Evolutionary conservation across 2,113 vertebrate species (phyloP).

Genomic region (Orycteropus afer): DNA sequence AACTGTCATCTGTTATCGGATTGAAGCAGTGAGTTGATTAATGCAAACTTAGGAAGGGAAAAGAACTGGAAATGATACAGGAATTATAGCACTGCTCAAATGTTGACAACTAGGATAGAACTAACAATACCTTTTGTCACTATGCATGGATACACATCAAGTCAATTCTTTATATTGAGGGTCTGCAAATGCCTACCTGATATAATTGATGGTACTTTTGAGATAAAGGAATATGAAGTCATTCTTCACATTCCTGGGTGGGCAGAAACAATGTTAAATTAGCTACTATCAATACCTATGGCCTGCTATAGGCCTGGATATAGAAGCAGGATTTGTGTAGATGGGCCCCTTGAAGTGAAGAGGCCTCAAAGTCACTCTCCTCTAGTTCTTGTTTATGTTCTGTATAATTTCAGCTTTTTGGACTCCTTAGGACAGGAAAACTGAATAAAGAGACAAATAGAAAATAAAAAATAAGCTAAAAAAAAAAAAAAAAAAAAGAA

Average conservation of each 20-base stretch:
- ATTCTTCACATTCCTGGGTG: background rate
- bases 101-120: background rate
- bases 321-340: background rate
- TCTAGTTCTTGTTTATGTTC: background rate
- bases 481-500: conserved; percentile 68
- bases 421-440: conserved; percentile 79
- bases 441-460: conserved; percentile 72
- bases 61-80: background rate
- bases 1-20: background rate
- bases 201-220: background rate
- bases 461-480: conserved; percentile 75
- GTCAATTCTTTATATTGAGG: background rate
- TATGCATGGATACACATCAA: background rate
- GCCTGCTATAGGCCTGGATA: background rate
- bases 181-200: background rate
- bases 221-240: background rate
- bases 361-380: background rate
- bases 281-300: background rate
- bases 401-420: conserved; percentile 65
- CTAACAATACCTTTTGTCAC: background rate
- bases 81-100: background rate
- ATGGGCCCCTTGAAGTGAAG: too few species aligned
- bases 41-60: background rate
- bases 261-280: background rate
- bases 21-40: background rate